phyloP scores from a whole-genome alignment of 2,797 vertebrate genomes.

The Melanotaenia pygmaea region DNA sequence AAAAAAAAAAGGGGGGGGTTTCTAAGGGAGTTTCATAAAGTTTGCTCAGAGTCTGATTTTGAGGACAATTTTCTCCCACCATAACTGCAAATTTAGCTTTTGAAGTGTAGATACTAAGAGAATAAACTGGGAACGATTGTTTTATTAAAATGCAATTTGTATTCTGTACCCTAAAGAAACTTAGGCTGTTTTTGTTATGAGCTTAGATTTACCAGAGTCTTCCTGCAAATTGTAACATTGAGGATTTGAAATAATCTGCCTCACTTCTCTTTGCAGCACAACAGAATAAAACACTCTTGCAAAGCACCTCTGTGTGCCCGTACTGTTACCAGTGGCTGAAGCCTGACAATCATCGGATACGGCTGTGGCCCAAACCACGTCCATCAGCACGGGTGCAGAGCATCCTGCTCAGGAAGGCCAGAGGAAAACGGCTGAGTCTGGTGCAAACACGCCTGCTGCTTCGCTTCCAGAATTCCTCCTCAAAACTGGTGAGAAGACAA shows the following conservation, averaged over 20 bases:
- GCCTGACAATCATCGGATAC: constrained; percentile 83
- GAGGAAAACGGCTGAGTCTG: constrained; percentile 83
- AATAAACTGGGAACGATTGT: not conserved
- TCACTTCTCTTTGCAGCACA: constrained; percentile 24
- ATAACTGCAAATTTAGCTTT: not conserved
- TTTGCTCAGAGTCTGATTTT: constrained; percentile 14
- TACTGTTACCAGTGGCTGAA: constrained; percentile 89
- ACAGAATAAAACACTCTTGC: constrained; percentile 49
- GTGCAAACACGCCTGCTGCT: constrained; percentile 85
- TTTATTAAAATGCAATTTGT: not conserved
- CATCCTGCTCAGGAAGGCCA: constrained; percentile 82
- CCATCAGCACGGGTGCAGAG: constrained; percentile 82
- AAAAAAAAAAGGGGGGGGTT: not conserved
- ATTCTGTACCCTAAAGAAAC: not conserved
- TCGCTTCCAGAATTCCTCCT: constrained; percentile 85
- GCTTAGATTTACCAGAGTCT: not conserved
- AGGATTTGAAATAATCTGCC: not conserved
- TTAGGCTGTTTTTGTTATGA: not conserved
- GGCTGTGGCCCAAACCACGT: constrained; percentile 87
- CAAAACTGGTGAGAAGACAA: constrained; percentile 86
- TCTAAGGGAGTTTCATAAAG: not conserved
- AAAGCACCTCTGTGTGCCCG: constrained; percentile 77
- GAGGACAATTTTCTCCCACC: not conserved
- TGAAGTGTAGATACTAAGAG: not conserved
- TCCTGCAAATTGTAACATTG: not conserved